phyloP scores from a whole-genome alignment of 2,113 vertebrate genomes.

The Callorhinus ursinus region DNA sequence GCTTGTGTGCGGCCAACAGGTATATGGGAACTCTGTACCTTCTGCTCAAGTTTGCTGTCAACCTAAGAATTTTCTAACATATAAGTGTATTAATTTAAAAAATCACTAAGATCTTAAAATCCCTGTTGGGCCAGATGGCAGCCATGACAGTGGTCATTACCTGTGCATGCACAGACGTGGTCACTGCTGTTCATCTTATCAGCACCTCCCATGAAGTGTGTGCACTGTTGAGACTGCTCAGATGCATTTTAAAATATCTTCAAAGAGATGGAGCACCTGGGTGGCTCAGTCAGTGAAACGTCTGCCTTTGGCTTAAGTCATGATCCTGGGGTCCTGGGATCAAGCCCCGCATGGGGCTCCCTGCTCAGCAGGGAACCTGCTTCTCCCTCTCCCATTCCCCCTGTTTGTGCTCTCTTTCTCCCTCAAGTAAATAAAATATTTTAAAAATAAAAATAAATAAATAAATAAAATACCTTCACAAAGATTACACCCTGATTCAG shows the following conservation, averaged over 20 bases:
- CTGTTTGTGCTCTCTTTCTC: neutral
- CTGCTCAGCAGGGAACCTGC: neutral
- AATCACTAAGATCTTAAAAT: neutral
- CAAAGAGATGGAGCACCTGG: neutral
- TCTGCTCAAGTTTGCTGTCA: neutral
- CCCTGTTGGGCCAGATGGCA: neutral
- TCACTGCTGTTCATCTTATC: neutral
- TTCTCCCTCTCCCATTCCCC: neutral
- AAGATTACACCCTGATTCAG: neutral
- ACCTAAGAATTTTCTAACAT: neutral
- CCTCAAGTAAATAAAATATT: neutral
- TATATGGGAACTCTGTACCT: neutral
- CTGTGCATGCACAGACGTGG: neutral
- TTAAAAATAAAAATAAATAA: neutral
- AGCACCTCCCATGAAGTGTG: neutral
- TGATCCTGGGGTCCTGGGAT: neutral
- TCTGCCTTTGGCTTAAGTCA: neutral
- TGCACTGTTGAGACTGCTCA: neutral
- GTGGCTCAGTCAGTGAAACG: neutral
- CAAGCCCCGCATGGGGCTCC: neutral
- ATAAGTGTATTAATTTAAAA: neutral
- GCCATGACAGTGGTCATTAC: neutral
- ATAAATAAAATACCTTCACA: neutral
- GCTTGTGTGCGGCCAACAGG: rapidly evolving
- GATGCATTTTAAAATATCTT: neutral